phyloP scores from a whole-genome alignment of 2,888 invertebrate genomes.

The Archips crataeganus region DNA sequence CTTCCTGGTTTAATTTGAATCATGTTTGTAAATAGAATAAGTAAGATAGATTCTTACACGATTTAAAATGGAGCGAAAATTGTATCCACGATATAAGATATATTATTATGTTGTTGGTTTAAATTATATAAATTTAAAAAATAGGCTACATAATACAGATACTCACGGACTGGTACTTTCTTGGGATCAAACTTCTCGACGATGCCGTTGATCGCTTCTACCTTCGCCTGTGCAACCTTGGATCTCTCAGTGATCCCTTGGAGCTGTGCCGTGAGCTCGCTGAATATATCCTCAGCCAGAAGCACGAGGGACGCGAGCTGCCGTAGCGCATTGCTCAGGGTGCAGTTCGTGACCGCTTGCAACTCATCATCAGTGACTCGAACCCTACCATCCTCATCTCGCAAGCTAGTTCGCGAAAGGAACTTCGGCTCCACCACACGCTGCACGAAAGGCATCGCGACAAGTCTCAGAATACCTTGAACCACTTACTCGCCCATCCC shows the following conservation, averaged over 20 bases:
- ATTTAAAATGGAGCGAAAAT: too few relatives aligned
- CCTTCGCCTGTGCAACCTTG: slow-evolving; percentile 88
- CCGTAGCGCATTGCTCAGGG: slow-evolving; percentile 92
- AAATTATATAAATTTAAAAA: neutral
- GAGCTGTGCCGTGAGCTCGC: slow-evolving; percentile 91
- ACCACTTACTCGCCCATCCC: slow-evolving; percentile 80
- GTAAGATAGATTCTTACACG: too few relatives aligned
- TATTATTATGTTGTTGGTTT: too few relatives aligned
- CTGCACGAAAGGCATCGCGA: slow-evolving; percentile 94
- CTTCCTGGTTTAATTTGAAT: neutral
- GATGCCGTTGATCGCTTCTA: slow-evolving; percentile 89
- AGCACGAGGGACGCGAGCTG: slow-evolving; percentile 94
- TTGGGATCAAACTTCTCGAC: slow-evolving; percentile 93
- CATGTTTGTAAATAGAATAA: too few relatives aligned
- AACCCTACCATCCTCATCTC: slow-evolving; percentile 86
- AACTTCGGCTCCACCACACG: slow-evolving; percentile 93
- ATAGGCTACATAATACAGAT: slow-evolving; percentile 49
- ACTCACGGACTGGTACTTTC: slow-evolving; percentile 98
- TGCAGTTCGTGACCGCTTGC: slow-evolving; percentile 94
- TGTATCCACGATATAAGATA: too few relatives aligned
- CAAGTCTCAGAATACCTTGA: slow-evolving; percentile 62
- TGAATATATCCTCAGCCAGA: slow-evolving; percentile 94
- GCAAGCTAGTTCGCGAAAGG: slow-evolving; percentile 89
- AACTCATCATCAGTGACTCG: slow-evolving; percentile 90
- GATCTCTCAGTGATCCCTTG: slow-evolving; percentile 91